These are phyloP conservation scores for Orthosia gothica DNA, from an alignment of 2,888 invertebrate species.

Conservation along the genomic window DNA sequence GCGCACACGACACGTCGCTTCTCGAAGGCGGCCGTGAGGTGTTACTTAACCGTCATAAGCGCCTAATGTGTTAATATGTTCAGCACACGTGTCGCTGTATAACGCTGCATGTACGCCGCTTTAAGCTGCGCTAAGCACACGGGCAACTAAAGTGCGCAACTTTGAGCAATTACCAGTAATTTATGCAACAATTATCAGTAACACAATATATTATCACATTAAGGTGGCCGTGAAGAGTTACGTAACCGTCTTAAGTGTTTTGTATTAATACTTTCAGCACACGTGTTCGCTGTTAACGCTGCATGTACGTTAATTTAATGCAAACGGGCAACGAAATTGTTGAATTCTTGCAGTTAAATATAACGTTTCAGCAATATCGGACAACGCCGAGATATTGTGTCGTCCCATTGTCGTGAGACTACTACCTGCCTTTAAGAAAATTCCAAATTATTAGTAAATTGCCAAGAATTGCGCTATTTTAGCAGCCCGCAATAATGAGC, in stretches of 20 bases:
- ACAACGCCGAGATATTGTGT: background rate
- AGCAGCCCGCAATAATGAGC: too few relatives aligned
- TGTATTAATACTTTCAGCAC: slow-evolving; percentile 64
- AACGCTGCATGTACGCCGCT: too few relatives aligned
- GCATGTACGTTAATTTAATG: slow-evolving; percentile 1
- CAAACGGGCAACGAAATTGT: slow-evolving; percentile 1
- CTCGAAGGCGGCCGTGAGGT: slow-evolving; percentile 67
- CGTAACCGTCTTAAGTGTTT: slow-evolving; percentile 67
- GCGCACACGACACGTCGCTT: slow-evolving; percentile 38
- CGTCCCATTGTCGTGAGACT: too few relatives aligned
- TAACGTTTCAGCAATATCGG: background rate
- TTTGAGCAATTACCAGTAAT: too few relatives aligned
- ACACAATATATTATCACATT: too few relatives aligned
- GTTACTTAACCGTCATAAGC: slow-evolving; percentile 70
- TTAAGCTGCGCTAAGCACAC: too few relatives aligned
- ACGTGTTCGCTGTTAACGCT: slow-evolving; percentile 31
- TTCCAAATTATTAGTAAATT: background rate
- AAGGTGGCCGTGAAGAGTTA: slow-evolving; percentile 70
- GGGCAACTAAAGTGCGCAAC: too few relatives aligned
- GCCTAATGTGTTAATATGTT: slow-evolving; percentile 65
- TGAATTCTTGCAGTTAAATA: background rate
- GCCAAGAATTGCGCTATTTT: too few relatives aligned
- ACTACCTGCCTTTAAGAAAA: background rate
- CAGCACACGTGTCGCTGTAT: slow-evolving; percentile 22
- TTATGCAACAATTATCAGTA: too few relatives aligned